Evolutionary conservation across 2,888 invertebrate genomes (phyloP).

Genomic region (Cryptocheilus praepositus): DNA sequence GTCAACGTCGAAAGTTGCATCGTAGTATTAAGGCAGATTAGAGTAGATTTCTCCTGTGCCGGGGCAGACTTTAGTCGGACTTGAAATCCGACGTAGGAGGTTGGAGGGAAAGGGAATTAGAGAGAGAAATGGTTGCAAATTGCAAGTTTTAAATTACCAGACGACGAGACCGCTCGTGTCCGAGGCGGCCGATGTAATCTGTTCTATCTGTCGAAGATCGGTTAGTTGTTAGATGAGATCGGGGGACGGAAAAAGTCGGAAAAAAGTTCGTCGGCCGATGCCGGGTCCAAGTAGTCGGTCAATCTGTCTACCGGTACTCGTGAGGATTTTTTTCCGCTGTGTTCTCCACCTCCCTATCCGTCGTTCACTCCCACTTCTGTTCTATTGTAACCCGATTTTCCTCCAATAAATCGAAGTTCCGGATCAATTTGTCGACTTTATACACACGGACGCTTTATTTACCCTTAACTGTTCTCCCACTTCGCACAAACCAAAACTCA

Average conservation of each 20-base stretch:
- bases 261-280: constrained; percentile 42
- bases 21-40: no score
- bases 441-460: no score
- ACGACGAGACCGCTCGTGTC: constrained; percentile 8
- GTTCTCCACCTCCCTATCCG: neutral
- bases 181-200: constrained; percentile 47
- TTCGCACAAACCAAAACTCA: no score
- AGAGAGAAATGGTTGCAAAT: no score
- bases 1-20: no score
- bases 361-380: constrained; percentile 1
- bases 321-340: constrained; percentile 21
- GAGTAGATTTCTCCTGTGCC: no score
- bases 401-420: neutral
- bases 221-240: constrained; percentile 49
- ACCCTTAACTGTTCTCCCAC: no score
- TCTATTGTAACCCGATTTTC: constrained; percentile 5
- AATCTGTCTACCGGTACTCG: constrained; percentile 48
- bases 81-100: no score
- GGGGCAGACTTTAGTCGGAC: no score
- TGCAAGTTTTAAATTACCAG: no score
- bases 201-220: constrained; percentile 51
- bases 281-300: constrained; percentile 45
- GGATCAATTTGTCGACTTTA: neutral
- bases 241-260: constrained; percentile 20
- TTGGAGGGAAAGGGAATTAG: neutral